phyloP scores from a whole-genome alignment of 1,140 invertebrate species.

The Scaptomyza graminum region DNA sequence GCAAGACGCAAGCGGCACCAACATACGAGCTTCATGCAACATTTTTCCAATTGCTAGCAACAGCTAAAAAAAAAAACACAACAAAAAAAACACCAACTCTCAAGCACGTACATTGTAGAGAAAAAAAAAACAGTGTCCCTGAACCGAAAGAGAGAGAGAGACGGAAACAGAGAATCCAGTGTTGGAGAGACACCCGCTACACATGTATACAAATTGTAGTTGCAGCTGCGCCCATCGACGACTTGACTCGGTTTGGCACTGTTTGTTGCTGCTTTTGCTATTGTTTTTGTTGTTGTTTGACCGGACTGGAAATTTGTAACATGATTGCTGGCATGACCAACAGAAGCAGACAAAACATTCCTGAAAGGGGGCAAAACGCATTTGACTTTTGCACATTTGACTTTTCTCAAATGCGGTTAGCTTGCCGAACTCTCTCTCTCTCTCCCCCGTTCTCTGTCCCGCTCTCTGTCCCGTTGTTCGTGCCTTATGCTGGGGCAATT shows the following conservation, averaged over 20 bases:
- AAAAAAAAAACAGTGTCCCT: constrained; percentile 36
- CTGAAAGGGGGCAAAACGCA: constrained; percentile 32
- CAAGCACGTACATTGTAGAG: constrained; percentile 52
- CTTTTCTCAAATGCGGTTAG: constrained; percentile 56
- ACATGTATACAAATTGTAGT: constrained; percentile 76
- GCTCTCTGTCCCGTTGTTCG: constrained; percentile 19
- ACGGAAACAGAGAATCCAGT: not conserved
- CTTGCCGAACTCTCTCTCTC: not conserved
- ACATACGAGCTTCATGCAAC: constrained; percentile 55
- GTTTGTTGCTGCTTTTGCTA: constrained; percentile 41
- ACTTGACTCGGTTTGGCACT: constrained; percentile 35
- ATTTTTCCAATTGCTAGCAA: constrained; percentile 75
- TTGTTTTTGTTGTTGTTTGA: constrained; percentile 23
- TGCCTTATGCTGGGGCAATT: constrained; percentile 50
- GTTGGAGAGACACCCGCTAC: constrained; percentile 20
- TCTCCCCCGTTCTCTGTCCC: not conserved
- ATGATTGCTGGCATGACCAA: constrained; percentile 64
- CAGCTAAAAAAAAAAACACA: constrained; percentile 27
- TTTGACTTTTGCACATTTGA: constrained; percentile 82
- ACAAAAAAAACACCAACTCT: constrained; percentile 46
- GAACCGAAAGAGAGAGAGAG: constrained; percentile 30
- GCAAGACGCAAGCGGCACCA: constrained; percentile 2
- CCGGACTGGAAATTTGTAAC: constrained; percentile 72
- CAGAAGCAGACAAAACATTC: constrained; percentile 22
- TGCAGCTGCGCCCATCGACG: constrained; percentile 52